These are phyloP conservation scores for Procavia capensis DNA, from an alignment of 2,113 vertebrate genomes.

Conservation along the genomic window DNA sequence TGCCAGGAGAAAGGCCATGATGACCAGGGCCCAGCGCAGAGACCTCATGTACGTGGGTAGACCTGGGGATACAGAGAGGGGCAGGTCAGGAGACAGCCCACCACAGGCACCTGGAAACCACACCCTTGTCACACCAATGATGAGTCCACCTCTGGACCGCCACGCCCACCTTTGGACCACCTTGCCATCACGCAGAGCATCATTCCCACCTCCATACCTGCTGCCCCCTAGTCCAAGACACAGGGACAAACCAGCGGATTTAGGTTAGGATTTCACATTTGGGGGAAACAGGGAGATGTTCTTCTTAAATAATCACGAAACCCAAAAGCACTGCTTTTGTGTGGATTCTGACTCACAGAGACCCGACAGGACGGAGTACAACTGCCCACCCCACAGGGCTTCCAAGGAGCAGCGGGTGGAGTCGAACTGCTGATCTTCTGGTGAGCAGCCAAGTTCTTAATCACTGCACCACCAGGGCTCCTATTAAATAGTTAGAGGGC, in stretches of 20 bases:
- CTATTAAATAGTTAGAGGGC: background rate
- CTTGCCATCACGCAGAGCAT: background rate
- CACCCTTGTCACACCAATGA: too few relatives aligned
- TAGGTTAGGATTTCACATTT: background rate
- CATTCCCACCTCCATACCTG: too few relatives aligned
- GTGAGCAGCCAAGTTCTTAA: too few relatives aligned
- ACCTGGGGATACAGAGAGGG: slow-evolving; percentile 7
- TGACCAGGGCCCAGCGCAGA: slow-evolving; percentile 70
- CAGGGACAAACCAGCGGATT: background rate
- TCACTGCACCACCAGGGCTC: too few relatives aligned
- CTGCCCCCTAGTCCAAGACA: background rate
- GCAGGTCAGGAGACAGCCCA: background rate
- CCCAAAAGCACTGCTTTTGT: too few relatives aligned
- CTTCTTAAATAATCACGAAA: background rate
- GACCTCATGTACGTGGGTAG: slow-evolving; percentile 75
- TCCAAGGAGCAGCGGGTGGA: too few relatives aligned
- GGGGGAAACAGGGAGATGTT: background rate
- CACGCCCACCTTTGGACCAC: background rate
- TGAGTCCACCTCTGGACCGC: background rate
- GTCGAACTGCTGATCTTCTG: too few relatives aligned
- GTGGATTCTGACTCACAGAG: too few relatives aligned
- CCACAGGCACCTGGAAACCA: background rate
- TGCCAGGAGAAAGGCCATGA: slow-evolving; percentile 70
- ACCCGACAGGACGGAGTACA: background rate
- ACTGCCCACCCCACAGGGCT: too few relatives aligned